Percentiles rank a stretch among this genome's conserved stretches.
Evolutionary conservation across 2,888 invertebrate genomes (phyloP).

Genomic region (Calephelis perditalis): DNA sequence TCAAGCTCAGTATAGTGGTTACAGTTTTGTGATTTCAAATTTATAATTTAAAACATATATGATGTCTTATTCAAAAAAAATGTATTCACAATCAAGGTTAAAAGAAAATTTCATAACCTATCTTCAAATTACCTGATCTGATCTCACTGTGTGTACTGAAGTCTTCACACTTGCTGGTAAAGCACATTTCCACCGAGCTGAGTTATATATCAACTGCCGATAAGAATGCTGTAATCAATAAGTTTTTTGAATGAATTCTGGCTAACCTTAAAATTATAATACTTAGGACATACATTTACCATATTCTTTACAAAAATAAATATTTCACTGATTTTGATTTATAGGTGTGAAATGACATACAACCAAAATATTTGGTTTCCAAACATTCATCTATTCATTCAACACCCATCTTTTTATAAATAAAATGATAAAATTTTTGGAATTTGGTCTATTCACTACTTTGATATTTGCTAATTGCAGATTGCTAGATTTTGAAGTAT

Average conservation of each 20-base stretch:
- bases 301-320: constrained; percentile 13
- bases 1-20: too few species aligned
- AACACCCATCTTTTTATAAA: neutral
- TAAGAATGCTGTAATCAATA: constrained; percentile 61
- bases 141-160: constrained; percentile 44
- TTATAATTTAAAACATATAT: too few species aligned
- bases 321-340: neutral
- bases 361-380: constrained; percentile 4
- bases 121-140: constrained; percentile 51
- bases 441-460: neutral
- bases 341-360: neutral
- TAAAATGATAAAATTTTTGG: neutral
- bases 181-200: constrained; percentile 67
- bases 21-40: too few species aligned
- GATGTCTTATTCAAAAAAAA: too few species aligned
- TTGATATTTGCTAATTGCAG: neutral
- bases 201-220: constrained; percentile 63
- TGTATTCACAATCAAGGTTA: constrained; percentile 12
- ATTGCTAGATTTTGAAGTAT: too few species aligned
- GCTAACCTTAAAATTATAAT: constrained; percentile 47
- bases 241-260: constrained; percentile 37
- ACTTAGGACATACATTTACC: constrained; percentile 5
- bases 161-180: constrained; percentile 57
- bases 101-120: constrained; percentile 1
- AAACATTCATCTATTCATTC: neutral